Base-by-base conservation (phyloP, 2,113 vertebrate genomes). In the Sylvilagus bachmani region DNA sequence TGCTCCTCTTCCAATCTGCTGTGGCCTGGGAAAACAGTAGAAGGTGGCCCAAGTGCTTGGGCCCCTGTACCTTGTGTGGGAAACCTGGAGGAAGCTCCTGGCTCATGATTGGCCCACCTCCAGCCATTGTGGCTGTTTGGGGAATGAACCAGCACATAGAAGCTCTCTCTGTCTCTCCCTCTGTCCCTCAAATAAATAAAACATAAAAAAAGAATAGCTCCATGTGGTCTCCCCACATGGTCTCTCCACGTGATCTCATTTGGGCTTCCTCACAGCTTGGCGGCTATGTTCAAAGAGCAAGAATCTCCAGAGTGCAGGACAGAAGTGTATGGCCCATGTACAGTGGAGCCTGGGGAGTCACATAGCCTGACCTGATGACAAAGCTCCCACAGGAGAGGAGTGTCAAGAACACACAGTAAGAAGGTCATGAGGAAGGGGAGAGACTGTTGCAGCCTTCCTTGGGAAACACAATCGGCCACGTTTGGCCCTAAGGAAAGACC, bases 401-500 rank as follows among this genome's bases (percentile, higher is more conserved):
- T 62, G 8, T 67, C 7, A 44, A 71, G 55, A 55, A 19, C 29
- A 55, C 24, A 8, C 8, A 6, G 2, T 19, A 84, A 66, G 38
- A 70, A 78, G 25, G 78, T n/a, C 25, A 5, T 25, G 38, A 89
- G 27, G 27, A 51, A 13, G 13, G 2, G 55, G 21, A 66, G 25
- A 49, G 21, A 16, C n/a, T 62, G 44, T 80, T n/a, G 2, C 12
- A 62, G 61, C 55, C 13, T 22, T 85, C 38, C 67, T 55, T 6
- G 44, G 36, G 93, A 89, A 86, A 78, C 27, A 77, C 36, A 25
- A 29, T n/a, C 29, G 25, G 31, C 27, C 22, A 21, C 21, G 29
- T 62, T 86, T 53, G 1, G 22, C 64, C 74, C 58, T 83, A 49
- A 71, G 31, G 21, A 82, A 89, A 92, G 80, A 44, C 75, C 9